These are phyloP conservation scores for Regulus satrapa DNA, from an alignment of 2,113 vertebrate genomes.

Conservation along the genomic window DNA sequence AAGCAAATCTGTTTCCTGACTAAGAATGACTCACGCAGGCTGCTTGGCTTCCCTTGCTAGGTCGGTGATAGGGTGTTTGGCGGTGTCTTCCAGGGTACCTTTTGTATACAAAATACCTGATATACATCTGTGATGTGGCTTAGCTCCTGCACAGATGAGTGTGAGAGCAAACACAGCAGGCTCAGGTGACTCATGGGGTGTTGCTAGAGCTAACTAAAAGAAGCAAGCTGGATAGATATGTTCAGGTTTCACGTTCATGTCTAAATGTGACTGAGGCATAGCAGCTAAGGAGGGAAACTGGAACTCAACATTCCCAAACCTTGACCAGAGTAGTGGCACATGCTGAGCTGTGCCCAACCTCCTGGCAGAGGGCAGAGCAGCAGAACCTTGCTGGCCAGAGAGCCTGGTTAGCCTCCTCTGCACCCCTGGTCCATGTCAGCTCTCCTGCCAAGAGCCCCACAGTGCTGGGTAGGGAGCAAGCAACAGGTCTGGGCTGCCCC, in stretches of 20 bases:
- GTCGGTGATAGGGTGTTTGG: neutral
- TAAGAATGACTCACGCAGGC: neutral
- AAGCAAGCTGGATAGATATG: neutral
- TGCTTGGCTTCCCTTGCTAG: neutral
- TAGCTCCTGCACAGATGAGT: neutral
- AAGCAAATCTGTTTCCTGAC: neutral
- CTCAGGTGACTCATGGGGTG: neutral
- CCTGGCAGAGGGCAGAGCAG: neutral
- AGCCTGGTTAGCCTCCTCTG: neutral
- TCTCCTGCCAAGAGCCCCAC: neutral
- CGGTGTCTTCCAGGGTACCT: neutral
- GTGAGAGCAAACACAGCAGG: neutral
- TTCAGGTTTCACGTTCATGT: neutral
- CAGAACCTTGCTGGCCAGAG: neutral
- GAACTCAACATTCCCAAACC: neutral
- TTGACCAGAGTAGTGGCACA: neutral
- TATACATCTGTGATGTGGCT: neutral
- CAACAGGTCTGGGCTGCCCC: neutral
- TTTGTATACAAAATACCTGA: neutral
- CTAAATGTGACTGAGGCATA: neutral
- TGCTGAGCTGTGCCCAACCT: neutral
- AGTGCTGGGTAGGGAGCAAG: neutral
- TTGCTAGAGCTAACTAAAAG: neutral
- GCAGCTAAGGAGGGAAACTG: neutral
- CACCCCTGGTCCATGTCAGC: rapidly evolving